Base-by-base conservation (phyloP, 1,140 invertebrate genomes). In the Lethrus apterus region DNA sequence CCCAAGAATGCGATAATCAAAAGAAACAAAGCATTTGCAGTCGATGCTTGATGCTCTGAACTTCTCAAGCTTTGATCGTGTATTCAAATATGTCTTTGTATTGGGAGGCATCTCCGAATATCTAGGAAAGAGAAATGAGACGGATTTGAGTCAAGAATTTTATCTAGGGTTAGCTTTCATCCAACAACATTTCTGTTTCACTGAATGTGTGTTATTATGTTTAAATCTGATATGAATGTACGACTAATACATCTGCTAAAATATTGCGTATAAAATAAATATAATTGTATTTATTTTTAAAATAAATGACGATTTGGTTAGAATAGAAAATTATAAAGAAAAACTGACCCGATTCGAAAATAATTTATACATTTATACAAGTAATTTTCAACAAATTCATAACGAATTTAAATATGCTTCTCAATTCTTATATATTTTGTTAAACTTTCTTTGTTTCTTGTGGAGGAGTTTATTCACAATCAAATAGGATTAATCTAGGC, bases 41-140 rank as follows among this genome's bases (percentile, higher is more conserved):
- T 51, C 42, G 48, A 55, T 48, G 46, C 49, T 35, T 55, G 52
- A 51, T 44, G 41, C 46, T 48, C 40, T 35, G 19, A 40, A 30
- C 23, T 45, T 43, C 24, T 23, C 21, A 24, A 46, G 45, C 52
- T 55, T 55, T 55, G 52, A 55, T 55, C 52, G 52, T 46, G 42
- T 51, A 55, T 55, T 55, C 52, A 51, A 48, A 55, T 55, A 54
- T 50, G 46, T 55, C 52, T 55, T 55, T 55, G 52, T 51, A 48
- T 48, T 44, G 38, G 30, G 35, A 34, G 40, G 21, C 49, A 54
- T 51, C 52, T 50, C 24, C 46, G 8, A 33, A 33, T 15, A 31
- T 31, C 30, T n/a, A n/a, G n/a, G 21, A 43, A 0, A 15, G 9
- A 43, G 41, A 15, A 29, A 15, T 11, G 4, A 15, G 11, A 32